A percentile compares a stretch with the other conserved stretches of the same genome.
Conservation (phyloP, 2,113 vertebrate species). For the Ia io region DNA sequence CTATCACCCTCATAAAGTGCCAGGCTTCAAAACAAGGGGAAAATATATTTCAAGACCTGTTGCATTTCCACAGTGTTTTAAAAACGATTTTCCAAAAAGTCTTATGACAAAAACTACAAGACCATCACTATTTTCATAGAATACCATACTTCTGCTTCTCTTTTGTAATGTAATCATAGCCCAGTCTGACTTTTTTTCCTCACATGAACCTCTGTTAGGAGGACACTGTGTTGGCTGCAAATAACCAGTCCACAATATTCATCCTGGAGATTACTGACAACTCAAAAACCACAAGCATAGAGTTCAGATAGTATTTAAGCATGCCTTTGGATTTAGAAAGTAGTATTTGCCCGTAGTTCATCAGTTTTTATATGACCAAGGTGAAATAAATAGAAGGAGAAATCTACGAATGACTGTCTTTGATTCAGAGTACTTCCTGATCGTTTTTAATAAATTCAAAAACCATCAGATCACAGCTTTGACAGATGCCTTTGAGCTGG, state of each 20-base stretch:
- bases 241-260: background rate
- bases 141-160: background rate
- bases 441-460: slow-evolving; percentile 32
- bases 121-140: slow-evolving; percentile 31
- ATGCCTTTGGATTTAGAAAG: background rate
- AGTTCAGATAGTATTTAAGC: slow-evolving; percentile 31
- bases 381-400: slow-evolving; percentile 53
- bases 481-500: background rate
- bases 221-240: slow-evolving; percentile 49
- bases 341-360: slow-evolving; percentile 14
- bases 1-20: background rate
- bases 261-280: slow-evolving; percentile 54
- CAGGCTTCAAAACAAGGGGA: slow-evolving; percentile 26
- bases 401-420: background rate
- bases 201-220: slow-evolving; percentile 57
- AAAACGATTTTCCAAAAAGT: slow-evolving; percentile 49
- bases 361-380: slow-evolving; percentile 45
- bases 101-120: slow-evolving; percentile 6
- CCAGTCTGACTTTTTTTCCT: slow-evolving; percentile 23
- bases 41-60: slow-evolving; percentile 38
- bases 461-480: slow-evolving; percentile 37
- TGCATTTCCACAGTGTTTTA: slow-evolving; percentile 38
- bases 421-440: slow-evolving; percentile 36
- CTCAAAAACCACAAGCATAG: slow-evolving; percentile 59
- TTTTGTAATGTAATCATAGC: slow-evolving; percentile 12